Evolutionary conservation across 2,888 invertebrate genomes (phyloP).

Genomic region (Dione juno): DNA sequence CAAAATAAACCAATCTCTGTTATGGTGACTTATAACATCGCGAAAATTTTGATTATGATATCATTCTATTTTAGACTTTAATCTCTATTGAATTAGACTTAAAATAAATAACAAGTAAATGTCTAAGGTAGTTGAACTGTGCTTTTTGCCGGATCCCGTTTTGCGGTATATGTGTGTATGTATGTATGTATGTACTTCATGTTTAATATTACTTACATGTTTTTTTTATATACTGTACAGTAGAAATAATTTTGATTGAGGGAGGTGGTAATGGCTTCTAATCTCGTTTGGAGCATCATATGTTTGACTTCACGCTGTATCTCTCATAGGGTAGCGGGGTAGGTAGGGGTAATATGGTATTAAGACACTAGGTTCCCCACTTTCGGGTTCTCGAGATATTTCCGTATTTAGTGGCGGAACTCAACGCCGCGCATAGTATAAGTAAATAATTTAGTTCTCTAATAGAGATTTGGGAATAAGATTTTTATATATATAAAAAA

Average conservation of each 20-base stretch:
- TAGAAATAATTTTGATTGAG: not conserved
- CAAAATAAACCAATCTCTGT: not conserved
- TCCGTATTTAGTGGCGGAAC: too few relatives aligned
- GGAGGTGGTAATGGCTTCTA: not conserved
- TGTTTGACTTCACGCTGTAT: too few relatives aligned
- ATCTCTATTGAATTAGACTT: accelerated
- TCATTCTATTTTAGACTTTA: not conserved
- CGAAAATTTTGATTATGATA: not conserved
- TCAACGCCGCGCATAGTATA: too few relatives aligned
- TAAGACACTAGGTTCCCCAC: too few relatives aligned
- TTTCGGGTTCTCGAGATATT: too few relatives aligned
- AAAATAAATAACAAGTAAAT: not conserved
- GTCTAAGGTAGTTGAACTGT: constrained; percentile 19
- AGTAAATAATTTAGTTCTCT: too few relatives aligned
- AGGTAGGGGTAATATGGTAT: too few relatives aligned
- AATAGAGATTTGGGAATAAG: too few relatives aligned
- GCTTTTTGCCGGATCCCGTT: constrained; percentile 23
- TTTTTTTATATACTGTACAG: not conserved
- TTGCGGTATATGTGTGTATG: not conserved
- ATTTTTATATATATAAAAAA: too few relatives aligned
- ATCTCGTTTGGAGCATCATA: too few relatives aligned
- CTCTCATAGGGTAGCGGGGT: too few relatives aligned
- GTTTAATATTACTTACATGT: constrained; percentile 3
- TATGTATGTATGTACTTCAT: not conserved
- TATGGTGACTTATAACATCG: not conserved